Percentiles rank a stretch among this genome's conserved stretches.
phyloP scores from a whole-genome alignment of 1,140 invertebrate genomes.

The Pollicipes pollicipes region DNA sequence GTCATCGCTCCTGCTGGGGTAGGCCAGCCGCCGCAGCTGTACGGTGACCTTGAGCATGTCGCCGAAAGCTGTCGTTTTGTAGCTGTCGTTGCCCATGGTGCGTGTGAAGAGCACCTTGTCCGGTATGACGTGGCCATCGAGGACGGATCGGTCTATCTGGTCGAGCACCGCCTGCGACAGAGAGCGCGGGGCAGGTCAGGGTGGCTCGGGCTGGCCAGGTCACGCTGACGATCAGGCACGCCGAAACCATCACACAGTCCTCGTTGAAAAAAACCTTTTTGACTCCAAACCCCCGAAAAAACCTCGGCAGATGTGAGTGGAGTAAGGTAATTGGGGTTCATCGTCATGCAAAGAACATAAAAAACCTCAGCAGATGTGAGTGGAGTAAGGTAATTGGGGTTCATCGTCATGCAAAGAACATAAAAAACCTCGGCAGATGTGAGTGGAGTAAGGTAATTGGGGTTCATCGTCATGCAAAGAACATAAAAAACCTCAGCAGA shows the following conservation, averaged over 20 bases:
- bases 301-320: too few species aligned
- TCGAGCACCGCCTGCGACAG: slow-evolving; percentile 25
- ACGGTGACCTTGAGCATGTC: slow-evolving; percentile 60
- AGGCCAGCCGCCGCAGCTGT: background rate
- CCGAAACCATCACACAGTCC: background rate
- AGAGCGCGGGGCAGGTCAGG: background rate
- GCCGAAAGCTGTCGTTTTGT: slow-evolving; percentile 55
- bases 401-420: too few species aligned
- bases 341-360: too few species aligned
- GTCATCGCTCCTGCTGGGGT: background rate
- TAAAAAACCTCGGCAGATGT: too few species aligned
- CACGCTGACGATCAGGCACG: slow-evolving; percentile 8
- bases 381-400: too few species aligned
- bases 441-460: too few species aligned
- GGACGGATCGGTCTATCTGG: slow-evolving; percentile 59
- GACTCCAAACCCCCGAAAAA: too few species aligned
- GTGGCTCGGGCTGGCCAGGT: slow-evolving; percentile 7
- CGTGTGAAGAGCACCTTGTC: slow-evolving; percentile 67
- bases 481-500: too few species aligned
- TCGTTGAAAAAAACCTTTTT: background rate
- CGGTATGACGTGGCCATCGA: slow-evolving; percentile 78
- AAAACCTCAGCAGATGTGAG: too few species aligned
- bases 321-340: too few species aligned
- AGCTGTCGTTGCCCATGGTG: slow-evolving; percentile 45
- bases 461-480: too few species aligned